Evolutionary conservation across 2,113 vertebrate genomes (phyloP), one percentile per base, ranked within the genome.

Genomic region (Paramormyrops kingsleyae): DNA sequence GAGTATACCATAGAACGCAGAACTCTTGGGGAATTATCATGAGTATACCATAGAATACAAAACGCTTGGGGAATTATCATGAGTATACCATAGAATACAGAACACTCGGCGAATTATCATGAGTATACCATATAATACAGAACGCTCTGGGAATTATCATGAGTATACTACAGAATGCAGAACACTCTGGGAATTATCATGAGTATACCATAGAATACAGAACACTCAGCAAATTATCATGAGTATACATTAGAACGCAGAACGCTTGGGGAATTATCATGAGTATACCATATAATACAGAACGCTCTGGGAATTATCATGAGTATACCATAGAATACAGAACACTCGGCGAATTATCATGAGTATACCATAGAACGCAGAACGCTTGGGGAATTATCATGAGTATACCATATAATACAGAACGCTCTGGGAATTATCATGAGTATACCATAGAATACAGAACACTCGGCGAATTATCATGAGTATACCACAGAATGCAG

Each of bases 141-240:
- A 21, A 59, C 1, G 5, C 5, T 56, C n/a, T n/a, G n/a, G n/a
- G n/a, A n/a, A n/a, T n/a, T n/a, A n/a, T n/a, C n/a, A n/a, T n/a
- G n/a, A n/a, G n/a, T n/a, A n/a, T n/a, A n/a, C n/a, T n/a, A n/a
- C n/a, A n/a, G n/a, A n/a, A n/a, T n/a, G n/a, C n/a, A n/a, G n/a
- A n/a, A n/a, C n/a, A n/a, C n/a, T 7, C n/a, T 1, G 56, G 21
- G 21, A 59, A 59, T 59, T 59, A 24, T 59, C 53, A 52, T 52
- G 15, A 59, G 21, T 59, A 7, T 59, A 24, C 53, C 17, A 24
- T 0, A n/a, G 59, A 9, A 62, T 62, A 2, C 59, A 19, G 19
- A 19, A 56, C 0, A 1, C 53, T 56, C 1, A 0, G 19, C 1
- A n/a, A n/a, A n/a, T n/a, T n/a, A n/a, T n/a, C n/a, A n/a, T n/a